Conservation (phyloP, 2,797 vertebrate species). For the Macropus fuliginosus region DNA sequence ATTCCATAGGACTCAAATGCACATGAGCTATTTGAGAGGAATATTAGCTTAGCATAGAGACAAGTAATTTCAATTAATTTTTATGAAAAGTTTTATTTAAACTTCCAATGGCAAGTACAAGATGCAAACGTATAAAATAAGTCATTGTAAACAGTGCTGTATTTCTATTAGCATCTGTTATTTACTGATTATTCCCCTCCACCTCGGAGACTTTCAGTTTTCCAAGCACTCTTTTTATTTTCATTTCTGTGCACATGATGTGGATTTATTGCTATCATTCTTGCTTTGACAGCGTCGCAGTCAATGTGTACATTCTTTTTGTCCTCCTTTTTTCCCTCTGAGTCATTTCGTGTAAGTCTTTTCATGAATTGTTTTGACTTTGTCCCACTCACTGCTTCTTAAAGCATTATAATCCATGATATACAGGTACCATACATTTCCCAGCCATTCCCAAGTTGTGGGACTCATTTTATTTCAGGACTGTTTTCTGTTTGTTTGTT, state of each 20-base stretch:
- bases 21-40: background rate
- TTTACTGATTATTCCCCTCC: background rate
- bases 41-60: background rate
- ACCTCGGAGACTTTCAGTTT: background rate
- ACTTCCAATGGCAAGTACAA: background rate
- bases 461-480: background rate
- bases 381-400: background rate
- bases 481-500: too few relatives aligned
- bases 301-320: background rate
- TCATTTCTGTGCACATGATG: background rate
- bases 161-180: background rate
- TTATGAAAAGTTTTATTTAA: background rate
- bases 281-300: background rate
- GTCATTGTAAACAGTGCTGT: background rate
- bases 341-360: background rate
- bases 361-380: background rate
- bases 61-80: background rate
- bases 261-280: background rate
- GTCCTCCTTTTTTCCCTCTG: background rate
- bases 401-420: background rate
- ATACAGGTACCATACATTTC: background rate
- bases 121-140: background rate
- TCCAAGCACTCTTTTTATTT: background rate
- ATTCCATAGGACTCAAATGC: background rate
- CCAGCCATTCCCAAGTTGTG: background rate